Base-by-base conservation (phyloP, 2,888 invertebrate genomes). In the Aleiodes testaceus region DNA sequence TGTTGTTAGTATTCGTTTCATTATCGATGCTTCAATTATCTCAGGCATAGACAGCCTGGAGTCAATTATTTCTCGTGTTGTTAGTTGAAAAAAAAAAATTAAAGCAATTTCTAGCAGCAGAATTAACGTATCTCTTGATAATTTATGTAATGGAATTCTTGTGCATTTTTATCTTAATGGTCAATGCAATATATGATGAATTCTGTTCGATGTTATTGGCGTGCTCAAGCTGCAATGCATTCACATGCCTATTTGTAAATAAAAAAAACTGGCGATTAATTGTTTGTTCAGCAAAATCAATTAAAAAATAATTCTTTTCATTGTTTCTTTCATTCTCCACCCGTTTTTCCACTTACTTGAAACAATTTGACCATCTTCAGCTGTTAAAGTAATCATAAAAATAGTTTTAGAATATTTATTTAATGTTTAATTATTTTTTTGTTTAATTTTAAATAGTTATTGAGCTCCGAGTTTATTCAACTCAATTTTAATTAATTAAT, bases 331-430 rank as follows among this genome's bases (percentile, higher is more conserved):
- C 63, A 66, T 72, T 74, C 65, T 30, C 70, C 68, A 79, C 81
- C 75, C n/a, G n/a, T 74, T 80, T 77, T 74, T 81, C 78, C 80
- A 87, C 87, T 87, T 87, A 87, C 87, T 85, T 87, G 86, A 78
- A 80, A 83, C 82, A 80, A 81, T 81, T 75, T 80, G 82, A 86
- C 81, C 82, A 81, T 81, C 83, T 78, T 84, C 86, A 77, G 79
- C 86, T 86, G 85, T 85, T 82, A 63, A 50, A 84, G 81, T 83
- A 85, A 86, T 85, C 84, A 83, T 71, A 85, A 85, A 86, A 83
- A 83, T 82, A 14, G 65, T 71, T 75, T 70, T 83, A 83, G 77
- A 80, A 85, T 79, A 83, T 83, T 82, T 81, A 74, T 74, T 77
- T 7, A 18, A 59, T 59, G 59, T 59, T 59, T 42, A 50, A 50